phyloP scores from a whole-genome alignment of 2,113 vertebrate genomes.

The Fregata magnificens region DNA sequence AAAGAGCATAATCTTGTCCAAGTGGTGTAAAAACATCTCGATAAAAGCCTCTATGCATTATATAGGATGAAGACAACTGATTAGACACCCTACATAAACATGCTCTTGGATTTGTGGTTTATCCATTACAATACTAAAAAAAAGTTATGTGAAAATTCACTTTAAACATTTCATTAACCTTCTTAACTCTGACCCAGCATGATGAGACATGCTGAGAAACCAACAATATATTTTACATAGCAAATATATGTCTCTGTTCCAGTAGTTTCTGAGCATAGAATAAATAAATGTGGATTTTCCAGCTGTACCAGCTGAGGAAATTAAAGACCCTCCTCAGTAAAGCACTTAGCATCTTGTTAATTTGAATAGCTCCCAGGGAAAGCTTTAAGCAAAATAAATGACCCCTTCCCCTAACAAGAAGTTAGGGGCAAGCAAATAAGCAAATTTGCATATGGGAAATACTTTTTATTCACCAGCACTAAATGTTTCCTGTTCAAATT shows the following conservation, averaged over 20 bases:
- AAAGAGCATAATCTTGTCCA: not conserved
- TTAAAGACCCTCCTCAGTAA: constrained; percentile 39
- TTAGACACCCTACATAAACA: not conserved
- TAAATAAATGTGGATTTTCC: constrained; percentile 35
- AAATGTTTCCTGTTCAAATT: constrained; percentile 7
- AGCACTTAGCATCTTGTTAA: constrained; percentile 29
- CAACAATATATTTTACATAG: constrained; percentile 11
- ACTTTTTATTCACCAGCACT: not conserved
- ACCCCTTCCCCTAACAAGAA: constrained; percentile 1
- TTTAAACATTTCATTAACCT: constrained; percentile 39
- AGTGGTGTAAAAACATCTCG: not conserved
- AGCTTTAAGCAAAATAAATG: constrained; percentile 17
- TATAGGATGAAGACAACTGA: not conserved
- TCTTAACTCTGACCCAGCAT: not conserved
- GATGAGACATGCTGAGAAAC: not conserved
- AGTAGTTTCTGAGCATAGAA: not conserved
- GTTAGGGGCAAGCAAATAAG: not conserved
- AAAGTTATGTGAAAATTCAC: not conserved
- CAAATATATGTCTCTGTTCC: not conserved
- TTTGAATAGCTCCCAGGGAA: constrained; percentile 18
- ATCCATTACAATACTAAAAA: not conserved
- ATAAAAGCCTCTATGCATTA: not conserved
- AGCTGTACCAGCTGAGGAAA: constrained; percentile 37
- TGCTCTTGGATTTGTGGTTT: not conserved
- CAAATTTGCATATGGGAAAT: constrained; percentile 32